Percentiles rank a stretch among this genome's conserved stretches.
phyloP scores from a whole-genome alignment of 2,888 invertebrate species.

The Amphimallon solstitiale region DNA sequence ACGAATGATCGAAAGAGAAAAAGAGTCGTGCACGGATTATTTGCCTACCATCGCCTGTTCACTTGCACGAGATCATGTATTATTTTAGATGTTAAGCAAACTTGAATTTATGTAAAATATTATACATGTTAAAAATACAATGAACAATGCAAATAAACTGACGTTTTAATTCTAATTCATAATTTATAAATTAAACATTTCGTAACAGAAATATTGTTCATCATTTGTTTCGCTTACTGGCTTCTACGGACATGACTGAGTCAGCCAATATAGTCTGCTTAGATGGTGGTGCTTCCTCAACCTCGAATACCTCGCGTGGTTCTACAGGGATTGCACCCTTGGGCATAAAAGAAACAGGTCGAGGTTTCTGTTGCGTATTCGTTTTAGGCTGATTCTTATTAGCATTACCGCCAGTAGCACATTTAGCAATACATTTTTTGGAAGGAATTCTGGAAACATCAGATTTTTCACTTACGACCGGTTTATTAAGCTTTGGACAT shows the following conservation, averaged over 20 bases:
- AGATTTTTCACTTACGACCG: too few species aligned
- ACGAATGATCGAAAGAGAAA: conserved; percentile 9
- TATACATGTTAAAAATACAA: conserved; percentile 44
- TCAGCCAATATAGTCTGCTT: not conserved
- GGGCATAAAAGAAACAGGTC: conserved; percentile 33
- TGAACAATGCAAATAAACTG: conserved; percentile 43
- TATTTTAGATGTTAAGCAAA: conserved; percentile 51
- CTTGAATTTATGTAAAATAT: conserved; percentile 43
- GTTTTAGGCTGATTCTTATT: conserved; percentile 4
- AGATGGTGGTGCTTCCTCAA: conserved; percentile 6
- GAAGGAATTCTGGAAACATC: conserved; percentile 1
- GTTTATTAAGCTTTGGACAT: too few species aligned
- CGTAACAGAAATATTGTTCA: not conserved
- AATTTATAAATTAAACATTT: not conserved
- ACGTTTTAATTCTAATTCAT: conserved; percentile 16
- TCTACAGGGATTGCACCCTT: conserved; percentile 34
- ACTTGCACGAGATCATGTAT: conserved; percentile 54
- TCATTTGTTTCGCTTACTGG: conserved; percentile 15
- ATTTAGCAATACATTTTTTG: conserved; percentile 10
- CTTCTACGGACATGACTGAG: conserved; percentile 28
- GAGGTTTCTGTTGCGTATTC: conserved; percentile 5
- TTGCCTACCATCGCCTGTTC: conserved; percentile 45
- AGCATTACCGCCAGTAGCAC: not conserved
- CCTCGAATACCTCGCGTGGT: not conserved
- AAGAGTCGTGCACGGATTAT: conserved; percentile 40